phyloP scores from a whole-genome alignment of 2,888 invertebrate genomes.

The Horisme vitalbata region DNA sequence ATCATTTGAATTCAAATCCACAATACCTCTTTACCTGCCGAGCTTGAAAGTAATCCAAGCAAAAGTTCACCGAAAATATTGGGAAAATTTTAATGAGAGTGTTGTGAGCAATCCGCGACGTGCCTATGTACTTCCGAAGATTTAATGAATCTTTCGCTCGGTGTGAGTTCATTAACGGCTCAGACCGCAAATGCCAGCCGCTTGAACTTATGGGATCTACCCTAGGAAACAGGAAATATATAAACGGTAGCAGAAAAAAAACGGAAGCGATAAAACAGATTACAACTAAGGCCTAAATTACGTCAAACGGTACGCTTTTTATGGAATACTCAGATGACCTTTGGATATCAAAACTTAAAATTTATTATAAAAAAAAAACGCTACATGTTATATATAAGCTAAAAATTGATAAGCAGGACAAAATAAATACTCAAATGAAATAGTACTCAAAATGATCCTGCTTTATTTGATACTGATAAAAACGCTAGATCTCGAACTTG shows the following conservation, averaged over 20 bases:
- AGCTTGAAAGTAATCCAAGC: background rate
- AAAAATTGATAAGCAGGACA: no score
- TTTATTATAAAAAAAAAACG: no score
- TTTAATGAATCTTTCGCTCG: slow-evolving; percentile 58
- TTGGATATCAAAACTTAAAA: no score
- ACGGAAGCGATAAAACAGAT: background rate
- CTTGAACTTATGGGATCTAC: slow-evolving; percentile 18
- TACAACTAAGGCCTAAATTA: no score
- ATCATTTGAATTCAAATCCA: background rate
- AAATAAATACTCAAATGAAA: no score
- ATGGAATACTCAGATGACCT: no score
- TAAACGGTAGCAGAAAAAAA: background rate
- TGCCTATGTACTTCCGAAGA: slow-evolving; percentile 48
- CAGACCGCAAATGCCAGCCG: slow-evolving; percentile 41
- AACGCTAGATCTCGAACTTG: background rate
- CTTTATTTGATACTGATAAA: no score
- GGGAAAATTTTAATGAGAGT: slow-evolving; percentile 42
- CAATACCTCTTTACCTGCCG: slow-evolving; percentile 1
- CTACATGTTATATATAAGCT: no score
- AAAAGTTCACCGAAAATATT: slow-evolving; percentile 27
- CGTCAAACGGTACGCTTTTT: no score
- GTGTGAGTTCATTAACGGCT: slow-evolving; percentile 55
- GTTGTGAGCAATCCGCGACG: slow-evolving; percentile 40
- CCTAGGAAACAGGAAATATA: slow-evolving; percentile 1
- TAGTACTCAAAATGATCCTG: no score